phyloP scores from a whole-genome alignment of 64 coral and sea anemone species.

The Montipora foliosa region DNA sequence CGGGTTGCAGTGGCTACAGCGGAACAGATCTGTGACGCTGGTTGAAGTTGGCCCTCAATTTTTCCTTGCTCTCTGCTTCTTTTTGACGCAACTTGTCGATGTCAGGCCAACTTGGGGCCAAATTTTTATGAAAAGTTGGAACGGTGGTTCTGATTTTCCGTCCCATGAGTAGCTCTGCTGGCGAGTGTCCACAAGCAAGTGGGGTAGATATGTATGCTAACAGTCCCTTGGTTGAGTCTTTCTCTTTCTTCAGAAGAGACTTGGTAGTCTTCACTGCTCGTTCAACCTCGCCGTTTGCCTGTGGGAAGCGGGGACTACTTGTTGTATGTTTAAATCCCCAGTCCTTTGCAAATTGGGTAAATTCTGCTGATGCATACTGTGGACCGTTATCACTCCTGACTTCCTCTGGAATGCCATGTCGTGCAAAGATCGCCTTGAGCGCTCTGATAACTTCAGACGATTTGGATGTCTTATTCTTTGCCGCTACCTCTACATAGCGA shows the following conservation, averaged over 20 bases:
- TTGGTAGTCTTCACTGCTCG: too few species aligned
- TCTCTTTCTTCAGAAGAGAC: too few species aligned
- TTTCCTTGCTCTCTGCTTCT: constrained; percentile 29
- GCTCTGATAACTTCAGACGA: background rate
- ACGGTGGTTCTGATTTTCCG: constrained; percentile 40
- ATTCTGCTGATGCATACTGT: too few species aligned
- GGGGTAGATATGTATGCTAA: constrained; percentile 61
- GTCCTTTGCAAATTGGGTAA: too few species aligned
- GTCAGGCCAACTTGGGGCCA: constrained; percentile 10
- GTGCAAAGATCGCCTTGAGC: constrained; percentile 36
- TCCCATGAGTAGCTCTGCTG: constrained; percentile 62
- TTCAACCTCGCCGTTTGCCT: too few species aligned
- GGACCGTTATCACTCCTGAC: too few species aligned
- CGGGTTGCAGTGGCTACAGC: constrained; percentile 30
- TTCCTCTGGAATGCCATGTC: too few species aligned
- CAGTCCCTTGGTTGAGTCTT: background rate
- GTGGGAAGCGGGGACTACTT: too few species aligned
- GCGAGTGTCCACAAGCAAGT: constrained; percentile 44
- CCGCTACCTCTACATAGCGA: constrained; percentile 40
- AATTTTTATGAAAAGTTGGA: background rate
- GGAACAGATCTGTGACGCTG: background rate
- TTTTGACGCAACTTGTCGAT: background rate
- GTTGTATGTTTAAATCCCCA: too few species aligned
- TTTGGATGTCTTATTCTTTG: background rate
- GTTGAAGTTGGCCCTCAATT: constrained; percentile 3